phyloP scores from a whole-genome alignment of 2,888 invertebrate species.

The Hemithea aestivaria region DNA sequence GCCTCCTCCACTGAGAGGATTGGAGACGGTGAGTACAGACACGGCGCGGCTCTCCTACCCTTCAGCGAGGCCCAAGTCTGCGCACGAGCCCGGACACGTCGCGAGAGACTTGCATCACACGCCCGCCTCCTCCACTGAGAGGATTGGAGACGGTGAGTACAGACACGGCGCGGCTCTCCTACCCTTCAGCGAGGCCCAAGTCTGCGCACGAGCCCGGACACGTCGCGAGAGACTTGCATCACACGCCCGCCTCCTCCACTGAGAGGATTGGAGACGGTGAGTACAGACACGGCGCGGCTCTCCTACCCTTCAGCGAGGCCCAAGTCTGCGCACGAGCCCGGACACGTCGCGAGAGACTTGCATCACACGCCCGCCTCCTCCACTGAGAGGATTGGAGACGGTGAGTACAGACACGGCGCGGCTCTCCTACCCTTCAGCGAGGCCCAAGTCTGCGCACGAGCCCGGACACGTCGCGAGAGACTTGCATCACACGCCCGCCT shows the following conservation, averaged over 20 bases:
- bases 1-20: conserved; percentile 80
- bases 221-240: conserved; percentile 37
- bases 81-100: conserved; percentile 23
- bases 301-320: conserved; percentile 81
- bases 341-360: conserved; percentile 25
- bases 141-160: conserved; percentile 79
- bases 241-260: conserved; percentile 78
- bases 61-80: conserved; percentile 77
- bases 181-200: conserved; percentile 80
- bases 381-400: conserved; percentile 75
- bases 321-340: conserved; percentile 45
- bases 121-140: conserved; percentile 78
- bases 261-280: conserved; percentile 77
- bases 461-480: too few relatives aligned
- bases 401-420: too few relatives aligned
- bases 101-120: conserved; percentile 56
- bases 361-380: conserved; percentile 79
- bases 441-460: too few relatives aligned
- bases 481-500: too few relatives aligned
- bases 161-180: conserved; percentile 80
- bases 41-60: conserved; percentile 81
- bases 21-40: conserved; percentile 79
- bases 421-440: too few relatives aligned
- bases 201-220: conserved; percentile 34
- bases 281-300: conserved; percentile 82